Conservation (phyloP, 2,888 invertebrate genomes). For the Cotesia congregata region DNA sequence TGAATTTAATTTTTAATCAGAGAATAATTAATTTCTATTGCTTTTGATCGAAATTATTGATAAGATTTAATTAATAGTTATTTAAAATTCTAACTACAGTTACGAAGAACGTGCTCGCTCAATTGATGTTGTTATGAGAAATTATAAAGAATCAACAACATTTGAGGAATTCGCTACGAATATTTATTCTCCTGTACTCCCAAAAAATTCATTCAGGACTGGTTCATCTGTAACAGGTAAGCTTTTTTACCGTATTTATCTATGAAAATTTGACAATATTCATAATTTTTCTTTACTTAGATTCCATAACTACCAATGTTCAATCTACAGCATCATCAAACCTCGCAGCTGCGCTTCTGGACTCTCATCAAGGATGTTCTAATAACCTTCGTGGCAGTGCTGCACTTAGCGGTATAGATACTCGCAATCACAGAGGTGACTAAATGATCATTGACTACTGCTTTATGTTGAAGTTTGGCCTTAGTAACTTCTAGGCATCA, state of each 20-base stretch:
- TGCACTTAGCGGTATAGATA: conserved; percentile 61
- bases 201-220: conserved; percentile 72
- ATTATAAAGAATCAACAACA: conserved; percentile 88
- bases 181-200: conserved; percentile 79
- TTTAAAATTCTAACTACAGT: conserved; percentile 71
- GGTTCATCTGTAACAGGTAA: conserved; percentile 66
- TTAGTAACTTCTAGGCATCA: conserved; percentile 60
- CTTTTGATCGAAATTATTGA: too few relatives aligned
- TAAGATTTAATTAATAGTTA: conserved; percentile 11
- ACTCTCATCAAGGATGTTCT: conserved; percentile 71
- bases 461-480: conserved; percentile 23
- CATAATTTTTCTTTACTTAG: conserved; percentile 15
- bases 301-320: conserved; percentile 64
- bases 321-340: conserved; percentile 72
- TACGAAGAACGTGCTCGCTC: conserved; percentile 92
- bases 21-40: too few relatives aligned
- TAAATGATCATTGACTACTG: conserved; percentile 59
- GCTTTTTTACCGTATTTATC: conserved; percentile 23
- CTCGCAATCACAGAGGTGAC: conserved; percentile 68
- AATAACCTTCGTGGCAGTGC: conserved; percentile 62
- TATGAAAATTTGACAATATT: neutral
- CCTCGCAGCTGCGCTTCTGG: conserved; percentile 75
- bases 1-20: too few relatives aligned
- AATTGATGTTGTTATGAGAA: conserved; percentile 85
- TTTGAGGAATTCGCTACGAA: conserved; percentile 90